Evolutionary conservation across 1,140 invertebrate species (phyloP).

Genomic region (Lordiphosa clarofinis): DNA sequence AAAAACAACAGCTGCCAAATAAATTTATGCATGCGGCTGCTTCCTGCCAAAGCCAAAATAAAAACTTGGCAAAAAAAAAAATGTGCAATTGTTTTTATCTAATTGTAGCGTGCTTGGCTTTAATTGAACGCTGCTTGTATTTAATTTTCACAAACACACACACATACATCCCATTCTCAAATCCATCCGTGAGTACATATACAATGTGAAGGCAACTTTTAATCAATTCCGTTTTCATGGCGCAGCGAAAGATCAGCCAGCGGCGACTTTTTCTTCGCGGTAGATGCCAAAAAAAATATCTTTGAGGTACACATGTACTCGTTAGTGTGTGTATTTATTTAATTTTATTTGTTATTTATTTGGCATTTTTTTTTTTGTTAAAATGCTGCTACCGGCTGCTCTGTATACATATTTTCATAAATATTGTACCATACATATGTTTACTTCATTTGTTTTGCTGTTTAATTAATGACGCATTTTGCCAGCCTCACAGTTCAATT

Average conservation of each 20-base stretch:
- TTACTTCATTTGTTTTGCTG: conserved; percentile 37
- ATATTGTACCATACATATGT: conserved; percentile 28
- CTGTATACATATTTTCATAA: conserved; percentile 12
- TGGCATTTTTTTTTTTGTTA: conserved; percentile 46
- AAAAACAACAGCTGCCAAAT: too few species aligned
- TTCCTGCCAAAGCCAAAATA: too few species aligned
- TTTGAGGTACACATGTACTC: conserved; percentile 1
- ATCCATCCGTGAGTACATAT: conserved; percentile 32
- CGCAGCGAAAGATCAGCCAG: conserved; percentile 38
- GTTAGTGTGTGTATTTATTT: conserved; percentile 53
- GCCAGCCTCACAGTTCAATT: conserved; percentile 30
- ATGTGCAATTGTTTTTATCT: conserved; percentile 56
- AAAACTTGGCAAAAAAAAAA: conserved; percentile 1
- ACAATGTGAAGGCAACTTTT: conserved; percentile 65
- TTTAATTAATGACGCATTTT: conserved; percentile 73
- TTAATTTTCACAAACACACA: conserved; percentile 32
- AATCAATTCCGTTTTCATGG: conserved; percentile 60
- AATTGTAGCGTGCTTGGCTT: conserved; percentile 52
- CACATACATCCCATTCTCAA: conserved; percentile 40
- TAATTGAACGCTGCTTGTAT: conserved; percentile 43
- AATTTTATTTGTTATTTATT: conserved; percentile 76
- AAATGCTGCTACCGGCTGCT: conserved; percentile 38
- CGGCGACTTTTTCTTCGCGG: conserved; percentile 49
- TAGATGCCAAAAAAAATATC: conserved; percentile 51
- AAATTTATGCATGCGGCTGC: too few species aligned